A percentile compares a stretch with the other conserved stretches of the same genome.
Conservation (phyloP, 2,113 vertebrate genomes). For the Tupaia tana region DNA sequence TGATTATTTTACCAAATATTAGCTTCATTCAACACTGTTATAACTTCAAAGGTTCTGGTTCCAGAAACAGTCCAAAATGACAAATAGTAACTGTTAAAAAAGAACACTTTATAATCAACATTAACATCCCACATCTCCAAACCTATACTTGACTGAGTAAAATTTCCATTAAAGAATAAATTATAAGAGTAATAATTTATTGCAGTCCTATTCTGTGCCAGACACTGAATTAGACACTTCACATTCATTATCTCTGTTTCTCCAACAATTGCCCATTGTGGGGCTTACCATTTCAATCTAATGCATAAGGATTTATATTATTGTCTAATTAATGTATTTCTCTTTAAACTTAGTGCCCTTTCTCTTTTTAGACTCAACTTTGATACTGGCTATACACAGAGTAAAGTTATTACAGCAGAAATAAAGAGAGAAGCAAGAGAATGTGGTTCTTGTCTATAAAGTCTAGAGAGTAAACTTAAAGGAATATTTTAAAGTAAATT, state of each 20-base stretch:
- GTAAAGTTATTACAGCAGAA: background rate
- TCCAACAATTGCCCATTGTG: background rate
- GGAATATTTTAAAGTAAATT: constrained; percentile 40
- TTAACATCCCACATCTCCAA: background rate
- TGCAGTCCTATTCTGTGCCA: background rate
- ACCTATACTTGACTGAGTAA: background rate
- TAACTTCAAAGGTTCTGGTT: background rate
- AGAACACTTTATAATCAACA: background rate
- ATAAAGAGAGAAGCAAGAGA: background rate
- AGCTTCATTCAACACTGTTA: background rate
- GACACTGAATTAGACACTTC: background rate
- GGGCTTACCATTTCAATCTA: background rate
- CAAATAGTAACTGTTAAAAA: constrained; percentile 16
- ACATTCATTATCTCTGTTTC: background rate
- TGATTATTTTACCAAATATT: background rate
- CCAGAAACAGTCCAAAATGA: constrained; percentile 17
- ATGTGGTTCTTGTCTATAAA: constrained; percentile 3
- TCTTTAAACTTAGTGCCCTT: background rate
- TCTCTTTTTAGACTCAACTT: background rate
- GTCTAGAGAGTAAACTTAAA: background rate
- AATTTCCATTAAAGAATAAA: background rate
- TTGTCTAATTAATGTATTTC: background rate
- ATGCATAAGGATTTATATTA: background rate
- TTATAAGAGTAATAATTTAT: background rate
- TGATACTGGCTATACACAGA: background rate